phyloP scores from a whole-genome alignment of 2,797 vertebrate species.

The Ceyx erithaca region DNA sequence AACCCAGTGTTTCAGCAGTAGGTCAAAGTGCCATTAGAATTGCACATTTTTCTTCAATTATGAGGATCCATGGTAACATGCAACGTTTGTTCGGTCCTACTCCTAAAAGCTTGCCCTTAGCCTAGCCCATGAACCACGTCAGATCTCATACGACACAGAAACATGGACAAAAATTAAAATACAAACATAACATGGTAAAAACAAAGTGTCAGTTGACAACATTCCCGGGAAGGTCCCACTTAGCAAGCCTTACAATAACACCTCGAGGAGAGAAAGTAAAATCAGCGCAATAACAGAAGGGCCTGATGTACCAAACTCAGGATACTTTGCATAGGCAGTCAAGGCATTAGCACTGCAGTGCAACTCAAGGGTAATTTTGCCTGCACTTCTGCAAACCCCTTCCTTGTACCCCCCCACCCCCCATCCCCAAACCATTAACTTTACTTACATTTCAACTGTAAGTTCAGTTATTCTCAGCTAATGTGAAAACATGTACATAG shows the following conservation, averaged over 20 bases:
- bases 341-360: not conserved
- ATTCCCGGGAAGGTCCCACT: not conserved
- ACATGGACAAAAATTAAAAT: not conserved
- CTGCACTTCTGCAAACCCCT: not conserved
- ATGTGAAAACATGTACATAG: not conserved
- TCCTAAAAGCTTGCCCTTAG: conserved; percentile 5
- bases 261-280: not conserved
- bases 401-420: not conserved
- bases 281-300: not conserved
- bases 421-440: not conserved
- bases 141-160: not conserved
- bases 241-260: not conserved
- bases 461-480: not conserved
- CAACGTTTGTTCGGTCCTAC: not conserved
- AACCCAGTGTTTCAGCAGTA: conserved; percentile 48
- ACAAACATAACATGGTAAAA: not conserved
- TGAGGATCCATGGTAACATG: not conserved
- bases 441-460: not conserved
- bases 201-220: not conserved
- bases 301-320: not conserved
- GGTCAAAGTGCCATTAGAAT: conserved; percentile 61
- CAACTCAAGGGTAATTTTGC: not conserved
- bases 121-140: not conserved
- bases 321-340: not conserved
- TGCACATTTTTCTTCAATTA: conserved; percentile 46